Conservation (phyloP, 2,888 invertebrate species). For the Entomobrya proxima region DNA sequence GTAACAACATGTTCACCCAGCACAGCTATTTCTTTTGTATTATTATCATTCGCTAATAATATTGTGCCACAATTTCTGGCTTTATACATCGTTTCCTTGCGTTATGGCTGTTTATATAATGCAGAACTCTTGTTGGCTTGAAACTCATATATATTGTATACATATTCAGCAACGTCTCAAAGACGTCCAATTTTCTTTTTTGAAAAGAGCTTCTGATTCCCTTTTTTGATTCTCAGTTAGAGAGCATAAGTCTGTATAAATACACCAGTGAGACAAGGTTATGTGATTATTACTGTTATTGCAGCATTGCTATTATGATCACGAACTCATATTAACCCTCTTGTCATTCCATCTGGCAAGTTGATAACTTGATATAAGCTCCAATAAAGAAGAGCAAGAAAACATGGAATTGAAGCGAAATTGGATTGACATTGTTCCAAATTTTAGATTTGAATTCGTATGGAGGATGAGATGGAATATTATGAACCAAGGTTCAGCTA, state of each 20-base stretch:
- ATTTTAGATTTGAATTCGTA: slow-evolving; percentile 46
- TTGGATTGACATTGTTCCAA: slow-evolving; percentile 65
- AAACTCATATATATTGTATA: neutral
- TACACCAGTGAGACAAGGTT: slow-evolving; percentile 16
- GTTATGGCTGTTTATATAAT: neutral
- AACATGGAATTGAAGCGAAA: slow-evolving; percentile 49
- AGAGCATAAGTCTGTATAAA: neutral
- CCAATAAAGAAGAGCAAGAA: neutral
- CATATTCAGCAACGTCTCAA: neutral
- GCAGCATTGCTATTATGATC: slow-evolving; percentile 50
- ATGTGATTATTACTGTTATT: slow-evolving; percentile 57
- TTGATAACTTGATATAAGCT: neutral
- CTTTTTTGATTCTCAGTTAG: neutral
- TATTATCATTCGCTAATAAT: slow-evolving; percentile 43
- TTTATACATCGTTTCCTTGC: neutral
- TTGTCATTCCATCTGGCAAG: slow-evolving; percentile 43
- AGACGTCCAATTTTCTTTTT: slow-evolving; percentile 42
- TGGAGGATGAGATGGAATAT: too few relatives aligned
- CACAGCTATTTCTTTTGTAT: slow-evolving; percentile 32
- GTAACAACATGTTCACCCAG: slow-evolving; percentile 30
- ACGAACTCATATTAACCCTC: slow-evolving; percentile 52
- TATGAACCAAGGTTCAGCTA: too few relatives aligned
- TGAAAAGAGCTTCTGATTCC: neutral
- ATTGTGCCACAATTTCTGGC: slow-evolving; percentile 29
- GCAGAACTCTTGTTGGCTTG: neutral